Percentiles rank a stretch among this genome's conserved stretches.
Conservation (phyloP, 1,140 invertebrate genomes). For the Panulirus ornatus region DNA sequence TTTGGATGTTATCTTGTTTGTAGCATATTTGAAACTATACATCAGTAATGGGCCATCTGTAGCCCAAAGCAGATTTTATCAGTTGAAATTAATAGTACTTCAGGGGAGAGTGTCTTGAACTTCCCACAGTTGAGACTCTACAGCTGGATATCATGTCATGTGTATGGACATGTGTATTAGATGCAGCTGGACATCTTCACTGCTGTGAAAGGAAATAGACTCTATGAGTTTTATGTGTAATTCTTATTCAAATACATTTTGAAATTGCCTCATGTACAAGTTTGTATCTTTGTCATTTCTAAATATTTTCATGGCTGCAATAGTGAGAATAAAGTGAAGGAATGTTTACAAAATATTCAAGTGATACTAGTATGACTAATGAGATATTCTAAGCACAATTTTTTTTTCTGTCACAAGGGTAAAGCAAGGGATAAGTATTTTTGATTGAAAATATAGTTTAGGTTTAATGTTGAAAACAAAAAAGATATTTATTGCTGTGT, state of each 20-base stretch:
- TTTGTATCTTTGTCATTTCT: too few species aligned
- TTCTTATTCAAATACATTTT: slow-evolving; percentile 65
- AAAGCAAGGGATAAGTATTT: too few species aligned
- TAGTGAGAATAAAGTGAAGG: too few species aligned
- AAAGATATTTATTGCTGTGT: too few species aligned
- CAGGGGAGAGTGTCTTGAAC: neutral
- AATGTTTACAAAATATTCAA: too few species aligned
- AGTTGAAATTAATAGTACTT: neutral
- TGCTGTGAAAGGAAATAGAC: slow-evolving; percentile 49
- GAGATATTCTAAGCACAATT: too few species aligned
- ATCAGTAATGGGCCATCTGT: neutral
- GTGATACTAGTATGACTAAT: too few species aligned
- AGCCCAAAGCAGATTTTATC: neutral
- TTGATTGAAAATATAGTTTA: too few species aligned
- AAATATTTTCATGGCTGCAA: too few species aligned
- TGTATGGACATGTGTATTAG: slow-evolving; percentile 53
- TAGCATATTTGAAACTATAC: neutral
- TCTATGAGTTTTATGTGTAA: slow-evolving; percentile 62
- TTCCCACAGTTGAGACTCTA: neutral
- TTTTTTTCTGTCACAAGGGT: too few species aligned
- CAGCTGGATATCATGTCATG: slow-evolving; percentile 30
- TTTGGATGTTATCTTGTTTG: neutral
- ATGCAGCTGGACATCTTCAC: slow-evolving; percentile 41
- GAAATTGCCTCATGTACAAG: slow-evolving; percentile 27
- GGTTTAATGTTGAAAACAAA: too few species aligned